phyloP scores from a whole-genome alignment of 2,113 vertebrate species.

The Indicator indicator region DNA sequence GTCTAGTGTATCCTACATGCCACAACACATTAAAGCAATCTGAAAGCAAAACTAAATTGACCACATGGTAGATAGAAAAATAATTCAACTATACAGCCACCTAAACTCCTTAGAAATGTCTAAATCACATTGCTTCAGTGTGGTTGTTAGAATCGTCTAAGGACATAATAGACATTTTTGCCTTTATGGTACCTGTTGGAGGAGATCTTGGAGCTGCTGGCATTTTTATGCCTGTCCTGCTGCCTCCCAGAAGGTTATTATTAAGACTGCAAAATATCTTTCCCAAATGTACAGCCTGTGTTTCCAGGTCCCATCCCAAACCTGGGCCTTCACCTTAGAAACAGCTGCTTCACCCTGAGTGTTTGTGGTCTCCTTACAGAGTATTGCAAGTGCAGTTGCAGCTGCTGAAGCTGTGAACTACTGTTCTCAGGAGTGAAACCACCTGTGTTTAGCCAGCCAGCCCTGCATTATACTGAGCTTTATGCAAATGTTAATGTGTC shows the following conservation, averaged over 20 bases:
- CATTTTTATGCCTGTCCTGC: not conserved
- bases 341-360: not conserved
- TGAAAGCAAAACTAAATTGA: not conserved
- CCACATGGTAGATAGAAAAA: not conserved
- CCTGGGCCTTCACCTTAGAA: not conserved
- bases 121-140: not conserved
- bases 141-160: accelerated
- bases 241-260: not conserved
- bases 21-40: not conserved
- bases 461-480: not conserved
- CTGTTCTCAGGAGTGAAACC: not conserved
- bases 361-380: not conserved
- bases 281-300: not conserved
- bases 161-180: not conserved
- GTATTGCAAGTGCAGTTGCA: not conserved
- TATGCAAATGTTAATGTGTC: not conserved
- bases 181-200: not conserved
- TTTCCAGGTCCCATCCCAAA: not conserved
- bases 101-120: not conserved
- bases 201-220: not conserved
- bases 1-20: not conserved
- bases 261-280: not conserved
- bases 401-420: not conserved
- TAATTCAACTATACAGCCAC: not conserved
- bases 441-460: not conserved